Conservation (phyloP, 2,888 invertebrate species). For the Amphipoea lucens region DNA sequence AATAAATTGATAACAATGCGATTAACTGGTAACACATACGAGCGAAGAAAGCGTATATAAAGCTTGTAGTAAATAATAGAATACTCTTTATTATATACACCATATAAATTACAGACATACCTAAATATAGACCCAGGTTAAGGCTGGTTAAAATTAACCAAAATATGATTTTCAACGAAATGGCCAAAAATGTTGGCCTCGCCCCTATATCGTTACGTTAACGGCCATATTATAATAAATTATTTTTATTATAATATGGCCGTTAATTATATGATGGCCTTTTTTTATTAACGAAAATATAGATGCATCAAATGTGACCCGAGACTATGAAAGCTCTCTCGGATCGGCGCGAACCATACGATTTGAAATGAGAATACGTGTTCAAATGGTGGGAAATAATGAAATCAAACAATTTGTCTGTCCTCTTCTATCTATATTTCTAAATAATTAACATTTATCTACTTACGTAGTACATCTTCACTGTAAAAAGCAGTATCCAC, state of each 20-base stretch:
- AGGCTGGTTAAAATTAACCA: not conserved
- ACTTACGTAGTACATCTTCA: constrained; percentile 59
- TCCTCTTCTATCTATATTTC: constrained; percentile 56
- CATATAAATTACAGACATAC: too few relatives aligned
- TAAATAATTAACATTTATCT: constrained; percentile 55
- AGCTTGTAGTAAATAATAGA: not conserved
- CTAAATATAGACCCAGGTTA: not conserved
- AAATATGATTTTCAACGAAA: not conserved
- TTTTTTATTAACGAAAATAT: not conserved
- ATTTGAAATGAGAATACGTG: not conserved
- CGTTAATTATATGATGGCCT: not conserved
- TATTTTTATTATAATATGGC: not conserved
- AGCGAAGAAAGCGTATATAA: not conserved
- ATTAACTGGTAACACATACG: not conserved
- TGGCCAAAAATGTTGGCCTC: not conserved
- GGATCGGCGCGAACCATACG: not conserved
- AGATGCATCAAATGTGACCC: not conserved
- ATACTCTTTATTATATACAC: too few relatives aligned
- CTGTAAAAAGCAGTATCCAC: constrained; percentile 55
- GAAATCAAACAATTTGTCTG: constrained; percentile 33
- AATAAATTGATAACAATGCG: too few relatives aligned
- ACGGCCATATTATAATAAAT: too few relatives aligned
- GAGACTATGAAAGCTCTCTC: not conserved
- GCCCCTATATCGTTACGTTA: too few relatives aligned
- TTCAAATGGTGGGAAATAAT: not conserved